Conservation (phyloP, 1,140 invertebrate genomes). For the Armadillidium nasatum region DNA sequence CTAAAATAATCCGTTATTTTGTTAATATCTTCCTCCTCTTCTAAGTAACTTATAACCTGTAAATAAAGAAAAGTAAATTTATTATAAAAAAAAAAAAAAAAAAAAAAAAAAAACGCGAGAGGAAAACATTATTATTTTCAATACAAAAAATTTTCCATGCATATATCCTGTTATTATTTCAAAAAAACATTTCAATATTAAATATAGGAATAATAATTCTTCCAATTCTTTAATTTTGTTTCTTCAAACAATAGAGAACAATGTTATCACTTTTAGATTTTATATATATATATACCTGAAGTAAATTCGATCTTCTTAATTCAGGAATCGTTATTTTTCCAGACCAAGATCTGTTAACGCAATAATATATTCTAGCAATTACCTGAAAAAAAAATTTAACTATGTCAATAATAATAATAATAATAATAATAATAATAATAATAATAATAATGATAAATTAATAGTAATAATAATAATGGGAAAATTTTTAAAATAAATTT, state of each 20-base stretch:
- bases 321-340: slow-evolving; percentile 84
- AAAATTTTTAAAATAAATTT: slow-evolving; percentile 19
- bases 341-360: slow-evolving; percentile 96
- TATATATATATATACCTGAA: slow-evolving; percentile 48
- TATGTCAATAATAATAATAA: slow-evolving; percentile 22
- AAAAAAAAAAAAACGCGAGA: slow-evolving; percentile 29
- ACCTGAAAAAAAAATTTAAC: slow-evolving; percentile 62
- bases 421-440: no score
- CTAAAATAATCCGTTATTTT: slow-evolving; percentile 93
- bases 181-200: no score
- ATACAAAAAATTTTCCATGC: no score
- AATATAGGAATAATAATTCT: no score
- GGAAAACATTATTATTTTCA: background rate
- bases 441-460: no score
- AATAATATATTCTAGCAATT: slow-evolving; percentile 96
- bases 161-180: no score
- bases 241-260: no score
- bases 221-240: no score
- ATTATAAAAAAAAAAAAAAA: slow-evolving; percentile 17
- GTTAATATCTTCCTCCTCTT: slow-evolving; percentile 94
- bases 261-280: no score
- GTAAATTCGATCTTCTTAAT: slow-evolving; percentile 83
- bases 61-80: slow-evolving; percentile 19
- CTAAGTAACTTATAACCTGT: slow-evolving; percentile 51
- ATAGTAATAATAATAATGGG: no score